Base-by-base conservation (phyloP, 2,113 vertebrate species). In the Sakesphorus luctuosus region DNA sequence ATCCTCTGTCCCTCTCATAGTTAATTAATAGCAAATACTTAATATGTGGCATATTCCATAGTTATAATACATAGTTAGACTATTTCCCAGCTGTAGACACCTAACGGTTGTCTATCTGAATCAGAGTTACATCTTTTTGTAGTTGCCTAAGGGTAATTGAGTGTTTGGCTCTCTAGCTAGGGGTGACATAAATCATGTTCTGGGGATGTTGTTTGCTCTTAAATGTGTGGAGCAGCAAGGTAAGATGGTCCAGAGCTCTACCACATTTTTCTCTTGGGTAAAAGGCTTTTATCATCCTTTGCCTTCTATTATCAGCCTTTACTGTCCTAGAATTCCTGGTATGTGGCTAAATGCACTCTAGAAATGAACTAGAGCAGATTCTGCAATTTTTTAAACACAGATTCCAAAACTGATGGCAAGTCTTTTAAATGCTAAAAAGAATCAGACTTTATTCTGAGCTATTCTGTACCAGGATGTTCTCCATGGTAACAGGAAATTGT, bases 401-500 rank as follows among this genome's bases (percentile, higher is more conserved):
- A 3, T 9, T 66, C 43, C 16, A 76, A 83, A 90, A 73, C 35
- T 28, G 50, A 80, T 47, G 11, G 17, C 38, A 23, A 31, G 49
- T 82, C n/a, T 93, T 88, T 92, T 43, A 85, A 80, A 88, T 79
- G 44, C 24, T 76, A 50, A 80, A 85, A 83, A 47, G 25, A 38
- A 63, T 91, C 90, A 46, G 33, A 69, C 18, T 69, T 91, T 65
- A 44, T 87, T 90, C 91, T 56, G 77, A 81, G 46, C 44, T 89
- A 26, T 65, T 83, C 49, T 35, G 46, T 88, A 52, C 63, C 82
- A 90, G 90, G 68, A 80, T 85, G 77, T 55, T 94, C 67, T 85
- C 87, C 84, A 85, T 95, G 84, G 94, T 55, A 95, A 94, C 94
- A 80, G 89, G 91, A 93, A 96, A 83, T 16, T 88, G 72, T 77